phyloP scores from a whole-genome alignment of 2,888 invertebrate genomes.

The Troilus luridus region DNA sequence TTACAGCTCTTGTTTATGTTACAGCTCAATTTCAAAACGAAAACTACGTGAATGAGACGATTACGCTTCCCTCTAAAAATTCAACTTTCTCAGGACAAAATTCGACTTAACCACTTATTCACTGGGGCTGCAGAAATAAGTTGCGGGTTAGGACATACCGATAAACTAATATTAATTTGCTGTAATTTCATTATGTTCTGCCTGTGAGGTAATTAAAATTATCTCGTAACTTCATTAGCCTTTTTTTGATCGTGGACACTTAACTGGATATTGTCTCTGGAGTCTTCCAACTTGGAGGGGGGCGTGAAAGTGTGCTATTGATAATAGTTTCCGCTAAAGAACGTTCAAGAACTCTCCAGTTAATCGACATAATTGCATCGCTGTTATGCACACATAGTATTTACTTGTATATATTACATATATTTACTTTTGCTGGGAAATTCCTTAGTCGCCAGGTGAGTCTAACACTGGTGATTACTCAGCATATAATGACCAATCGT shows the following conservation, averaged over 20 bases:
- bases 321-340: background rate
- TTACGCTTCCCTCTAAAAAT: too few relatives aligned
- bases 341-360: constrained; percentile 11
- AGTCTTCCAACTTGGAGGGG: background rate
- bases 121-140: too few relatives aligned
- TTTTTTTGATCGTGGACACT: background rate
- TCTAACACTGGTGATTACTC: background rate
- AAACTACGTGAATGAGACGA: too few relatives aligned
- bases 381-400: background rate
- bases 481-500: background rate
- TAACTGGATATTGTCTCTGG: background rate
- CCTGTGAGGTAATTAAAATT: background rate
- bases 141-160: background rate
- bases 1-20: too few relatives aligned
- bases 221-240: background rate
- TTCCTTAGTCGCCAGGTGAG: background rate
- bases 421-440: background rate
- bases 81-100: too few relatives aligned
- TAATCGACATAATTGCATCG: background rate
- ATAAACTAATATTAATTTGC: background rate
- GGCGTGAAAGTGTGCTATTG: background rate
- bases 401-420: background rate
- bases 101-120: too few relatives aligned
- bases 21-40: too few relatives aligned
- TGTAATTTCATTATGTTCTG: background rate